These are phyloP conservation scores for Perithous albicinctus DNA, from an alignment of 2,888 invertebrate genomes.

Conservation along the genomic window DNA sequence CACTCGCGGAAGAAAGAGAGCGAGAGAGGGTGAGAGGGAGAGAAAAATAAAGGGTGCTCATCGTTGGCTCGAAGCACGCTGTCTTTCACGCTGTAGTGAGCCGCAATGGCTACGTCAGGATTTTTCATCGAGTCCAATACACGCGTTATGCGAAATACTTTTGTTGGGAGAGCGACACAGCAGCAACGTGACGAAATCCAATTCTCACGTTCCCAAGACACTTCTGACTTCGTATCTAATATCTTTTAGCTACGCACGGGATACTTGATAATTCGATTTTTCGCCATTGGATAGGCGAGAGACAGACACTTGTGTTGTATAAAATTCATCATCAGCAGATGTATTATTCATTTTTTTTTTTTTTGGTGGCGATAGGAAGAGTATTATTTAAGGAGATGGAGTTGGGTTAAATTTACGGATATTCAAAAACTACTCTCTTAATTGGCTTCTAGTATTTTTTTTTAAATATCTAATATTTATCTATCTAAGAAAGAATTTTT, in stretches of 20 bases:
- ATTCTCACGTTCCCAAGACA: slow-evolving; percentile 39
- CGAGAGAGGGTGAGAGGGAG: slow-evolving; percentile 62
- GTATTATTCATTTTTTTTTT: slow-evolving; percentile 17
- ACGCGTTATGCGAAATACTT: slow-evolving; percentile 56
- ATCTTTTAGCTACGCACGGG: slow-evolving; percentile 26
- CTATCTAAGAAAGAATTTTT: no score
- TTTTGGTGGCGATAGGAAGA: slow-evolving; percentile 7
- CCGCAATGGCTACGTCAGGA: slow-evolving; percentile 80
- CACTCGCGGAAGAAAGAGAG: slow-evolving; percentile 30
- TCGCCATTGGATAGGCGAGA: neutral
- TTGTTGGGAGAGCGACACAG: slow-evolving; percentile 43
- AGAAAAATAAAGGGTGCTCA: slow-evolving; percentile 21
- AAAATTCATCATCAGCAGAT: slow-evolving; percentile 20
- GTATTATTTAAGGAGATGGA: slow-evolving; percentile 11
- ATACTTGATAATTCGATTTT: slow-evolving; percentile 33
- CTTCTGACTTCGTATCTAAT: slow-evolving; percentile 26
- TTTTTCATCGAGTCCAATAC: slow-evolving; percentile 76
- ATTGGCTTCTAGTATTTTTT: no score
- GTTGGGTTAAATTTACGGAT: no score
- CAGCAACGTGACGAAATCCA: slow-evolving; percentile 37
- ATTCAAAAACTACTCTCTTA: no score
- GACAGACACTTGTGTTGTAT: neutral
- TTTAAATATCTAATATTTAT: no score
- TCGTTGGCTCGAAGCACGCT: slow-evolving; percentile 32
- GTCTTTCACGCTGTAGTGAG: slow-evolving; percentile 78